A percentile compares a stretch with the other conserved stretches of the same genome.
Conservation (phyloP, 2,113 vertebrate species). For the Chelonoidis abingdonii region DNA sequence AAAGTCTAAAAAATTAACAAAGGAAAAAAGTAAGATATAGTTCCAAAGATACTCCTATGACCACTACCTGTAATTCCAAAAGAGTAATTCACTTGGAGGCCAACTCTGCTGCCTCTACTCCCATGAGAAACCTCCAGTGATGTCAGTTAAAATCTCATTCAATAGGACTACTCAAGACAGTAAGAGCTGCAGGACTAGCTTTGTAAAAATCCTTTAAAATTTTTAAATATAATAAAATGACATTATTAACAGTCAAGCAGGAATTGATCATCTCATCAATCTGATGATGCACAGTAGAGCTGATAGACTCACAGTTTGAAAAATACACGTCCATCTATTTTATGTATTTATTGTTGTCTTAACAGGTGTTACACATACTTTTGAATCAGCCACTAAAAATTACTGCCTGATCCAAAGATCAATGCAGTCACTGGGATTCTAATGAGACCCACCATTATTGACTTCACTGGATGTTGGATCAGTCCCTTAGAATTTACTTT, state of each 20-base stretch:
- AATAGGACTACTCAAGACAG: not conserved
- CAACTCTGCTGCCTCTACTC: not conserved
- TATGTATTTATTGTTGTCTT: not conserved
- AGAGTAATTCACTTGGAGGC: not conserved
- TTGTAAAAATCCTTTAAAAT: not conserved
- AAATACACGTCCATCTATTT: not conserved
- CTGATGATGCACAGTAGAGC: not conserved
- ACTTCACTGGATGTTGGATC: not conserved
- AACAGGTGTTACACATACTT: not conserved
- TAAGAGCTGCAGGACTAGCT: not conserved
- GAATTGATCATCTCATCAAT: not conserved
- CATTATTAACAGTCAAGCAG: not conserved
- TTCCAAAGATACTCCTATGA: not conserved
- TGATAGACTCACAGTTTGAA: not conserved
- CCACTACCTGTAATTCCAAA: not conserved
- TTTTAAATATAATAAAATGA: not conserved
- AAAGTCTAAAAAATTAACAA: not conserved
- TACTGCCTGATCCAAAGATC: not conserved
- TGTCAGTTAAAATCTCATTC: not conserved
- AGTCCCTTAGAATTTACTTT: not conserved
- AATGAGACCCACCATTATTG: not conserved
- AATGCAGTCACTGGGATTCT: not conserved
- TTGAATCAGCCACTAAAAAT: not conserved
- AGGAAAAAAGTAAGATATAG: not conserved
- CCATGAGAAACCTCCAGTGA: not conserved